Base-by-base conservation (phyloP, 2,113 vertebrate genomes). In the Heteronetta atricapilla region DNA sequence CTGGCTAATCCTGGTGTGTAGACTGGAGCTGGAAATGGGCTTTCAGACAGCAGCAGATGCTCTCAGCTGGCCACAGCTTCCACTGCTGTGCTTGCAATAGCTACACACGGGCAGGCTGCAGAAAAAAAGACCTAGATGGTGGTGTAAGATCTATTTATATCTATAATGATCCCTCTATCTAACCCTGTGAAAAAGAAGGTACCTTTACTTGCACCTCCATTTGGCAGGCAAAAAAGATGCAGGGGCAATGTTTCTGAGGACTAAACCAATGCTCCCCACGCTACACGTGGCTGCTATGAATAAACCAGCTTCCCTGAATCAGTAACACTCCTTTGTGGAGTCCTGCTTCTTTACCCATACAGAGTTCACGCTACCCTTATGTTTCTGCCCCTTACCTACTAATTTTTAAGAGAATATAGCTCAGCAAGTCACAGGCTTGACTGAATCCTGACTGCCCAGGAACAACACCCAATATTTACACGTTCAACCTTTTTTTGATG, bases 11-110 rank as follows among this genome's bases (percentile, higher is more conserved):
- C 75, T 75, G 75, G 29, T 82, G 34, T 52, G 40, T 6, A 83
- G 72, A 50, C 52, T 63, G 50, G 53, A 92, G 82, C 60, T 60
- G 52, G 90, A 90, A 38, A 52, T 3, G 59, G 63, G 38, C 82
- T 90, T 87, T 92, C 81, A 92, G 88, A 79, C 44, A 76, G 59
- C 67, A 89, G 12, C 91, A 92, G 89, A 91, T 89, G 82, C 85
- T 82, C 2, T 5, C 80, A 95, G 79, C 68, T 81, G 85, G 76
- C 76, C 80, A 84, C 79, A 84, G 90, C 73, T 90, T 91, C 93
- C 60, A 86, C 38, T 16, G 7, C 66, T 17, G 0, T n/a, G 75
- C 52, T 60, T 74, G 64, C 82, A 78, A 81, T 36, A 83, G 73
- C 46, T 64, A 76, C 50, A 36, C 2, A 0, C 15, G 48, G 48